Conservation (phyloP, 2,888 invertebrate species). For the Phalera bucephala region DNA sequence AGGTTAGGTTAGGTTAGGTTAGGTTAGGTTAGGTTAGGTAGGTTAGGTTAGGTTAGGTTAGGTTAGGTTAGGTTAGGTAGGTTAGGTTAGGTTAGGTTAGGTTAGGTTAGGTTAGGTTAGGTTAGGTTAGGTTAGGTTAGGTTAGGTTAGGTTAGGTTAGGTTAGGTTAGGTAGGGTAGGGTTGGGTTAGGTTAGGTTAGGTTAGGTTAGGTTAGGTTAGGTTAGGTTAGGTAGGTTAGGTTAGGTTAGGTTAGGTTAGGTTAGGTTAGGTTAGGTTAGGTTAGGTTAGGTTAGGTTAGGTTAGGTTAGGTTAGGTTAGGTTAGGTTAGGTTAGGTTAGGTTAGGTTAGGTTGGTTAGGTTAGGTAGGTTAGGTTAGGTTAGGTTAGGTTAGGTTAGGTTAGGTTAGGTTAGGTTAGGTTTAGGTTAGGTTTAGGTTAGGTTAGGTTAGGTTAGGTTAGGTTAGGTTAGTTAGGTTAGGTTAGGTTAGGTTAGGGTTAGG, state of each 20-base stretch:
- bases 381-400: conserved; percentile 10
- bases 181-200: conserved; percentile 20
- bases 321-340: conserved; percentile 10
- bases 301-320: conserved; percentile 15
- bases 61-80: no score
- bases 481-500: no score
- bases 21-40: no score
- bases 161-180: conserved; percentile 19
- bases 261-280: conserved; percentile 18
- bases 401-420: conserved; percentile 14
- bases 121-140: conserved; percentile 22
- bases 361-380: no score
- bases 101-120: conserved; percentile 24
- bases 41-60: background rate
- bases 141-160: conserved; percentile 20
- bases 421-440: no score
- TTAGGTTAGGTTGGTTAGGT: no score
- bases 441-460: conserved; percentile 18
- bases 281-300: conserved; percentile 17
- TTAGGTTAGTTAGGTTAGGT: no score
- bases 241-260: conserved; percentile 22
- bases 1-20: conserved; percentile 24
- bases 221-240: no score
- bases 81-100: no score
- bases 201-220: conserved; percentile 22